These are phyloP conservation scores for Prunella strophiata DNA, from an alignment of 2,797 vertebrate species.

Conservation along the genomic window DNA sequence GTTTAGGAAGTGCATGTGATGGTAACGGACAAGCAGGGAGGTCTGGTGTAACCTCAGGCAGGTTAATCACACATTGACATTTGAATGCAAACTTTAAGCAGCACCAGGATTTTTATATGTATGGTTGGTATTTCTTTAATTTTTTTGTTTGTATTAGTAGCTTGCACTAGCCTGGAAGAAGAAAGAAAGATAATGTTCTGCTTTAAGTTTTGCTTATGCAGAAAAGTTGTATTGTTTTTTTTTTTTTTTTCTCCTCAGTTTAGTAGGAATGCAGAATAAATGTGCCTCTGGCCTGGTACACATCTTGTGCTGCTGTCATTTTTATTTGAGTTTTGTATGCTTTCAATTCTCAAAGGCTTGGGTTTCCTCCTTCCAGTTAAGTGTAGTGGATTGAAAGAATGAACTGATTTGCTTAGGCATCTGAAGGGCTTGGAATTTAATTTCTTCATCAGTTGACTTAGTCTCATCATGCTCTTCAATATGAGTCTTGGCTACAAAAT, in stretches of 20 bases:
- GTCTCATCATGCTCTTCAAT: background rate
- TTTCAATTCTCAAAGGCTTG: background rate
- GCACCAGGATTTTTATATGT: background rate
- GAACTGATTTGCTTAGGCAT: background rate
- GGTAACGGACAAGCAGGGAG: background rate
- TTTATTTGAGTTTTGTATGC: background rate
- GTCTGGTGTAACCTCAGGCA: background rate
- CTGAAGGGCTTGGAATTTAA: background rate
- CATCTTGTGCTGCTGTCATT: background rate
- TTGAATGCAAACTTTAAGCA: background rate
- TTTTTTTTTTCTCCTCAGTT: background rate
- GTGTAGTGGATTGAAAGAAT: background rate
- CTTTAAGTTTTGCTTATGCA: background rate
- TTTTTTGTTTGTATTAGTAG: background rate
- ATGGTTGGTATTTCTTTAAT: background rate
- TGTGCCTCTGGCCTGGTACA: background rate
- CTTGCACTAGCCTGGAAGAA: background rate
- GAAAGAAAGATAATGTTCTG: background rate
- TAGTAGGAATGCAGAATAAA: background rate
- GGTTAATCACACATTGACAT: constrained; percentile 1
- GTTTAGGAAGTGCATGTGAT: constrained; percentile 6
- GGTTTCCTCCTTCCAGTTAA: background rate
- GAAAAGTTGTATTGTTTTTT: background rate
- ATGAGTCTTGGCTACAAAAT: background rate
- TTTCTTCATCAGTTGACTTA: background rate